Conservation (phyloP, 2,797 vertebrate species). For the Coluber constrictor region DNA sequence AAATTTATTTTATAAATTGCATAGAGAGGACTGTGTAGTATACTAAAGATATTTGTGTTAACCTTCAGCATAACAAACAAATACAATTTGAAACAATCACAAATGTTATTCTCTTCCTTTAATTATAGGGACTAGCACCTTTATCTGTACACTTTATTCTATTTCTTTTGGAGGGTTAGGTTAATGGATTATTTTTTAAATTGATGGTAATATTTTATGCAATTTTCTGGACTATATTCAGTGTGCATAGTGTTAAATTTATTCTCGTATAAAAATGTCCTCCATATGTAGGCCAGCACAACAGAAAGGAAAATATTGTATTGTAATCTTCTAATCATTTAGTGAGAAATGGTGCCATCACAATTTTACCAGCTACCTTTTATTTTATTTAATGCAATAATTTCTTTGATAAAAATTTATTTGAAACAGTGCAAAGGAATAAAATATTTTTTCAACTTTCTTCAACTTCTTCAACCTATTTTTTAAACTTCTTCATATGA, state of each 20-base stretch:
- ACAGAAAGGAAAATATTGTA: neutral
- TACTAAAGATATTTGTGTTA: neutral
- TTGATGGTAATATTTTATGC: neutral
- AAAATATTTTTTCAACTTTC: neutral
- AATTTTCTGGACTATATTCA: neutral
- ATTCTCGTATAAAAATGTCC: neutral
- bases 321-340: neutral
- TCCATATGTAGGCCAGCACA: neutral
- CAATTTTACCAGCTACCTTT: neutral
- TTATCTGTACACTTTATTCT: neutral
- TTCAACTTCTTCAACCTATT: neutral
- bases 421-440: neutral
- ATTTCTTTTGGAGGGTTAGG: neutral
- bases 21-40: slow-evolving; percentile 6
- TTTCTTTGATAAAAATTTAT: too few relatives aligned
- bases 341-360: neutral
- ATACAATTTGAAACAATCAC: slow-evolving; percentile 5
- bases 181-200: neutral
- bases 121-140: neutral
- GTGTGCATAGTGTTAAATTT: neutral
- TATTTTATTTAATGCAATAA: neutral
- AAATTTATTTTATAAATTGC: neutral
- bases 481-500: neutral
- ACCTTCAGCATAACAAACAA: neutral
- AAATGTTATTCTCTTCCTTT: neutral